Evolutionary conservation across 1,140 invertebrate genomes (phyloP).

Genomic region (Drosophila nikananu): DNA sequence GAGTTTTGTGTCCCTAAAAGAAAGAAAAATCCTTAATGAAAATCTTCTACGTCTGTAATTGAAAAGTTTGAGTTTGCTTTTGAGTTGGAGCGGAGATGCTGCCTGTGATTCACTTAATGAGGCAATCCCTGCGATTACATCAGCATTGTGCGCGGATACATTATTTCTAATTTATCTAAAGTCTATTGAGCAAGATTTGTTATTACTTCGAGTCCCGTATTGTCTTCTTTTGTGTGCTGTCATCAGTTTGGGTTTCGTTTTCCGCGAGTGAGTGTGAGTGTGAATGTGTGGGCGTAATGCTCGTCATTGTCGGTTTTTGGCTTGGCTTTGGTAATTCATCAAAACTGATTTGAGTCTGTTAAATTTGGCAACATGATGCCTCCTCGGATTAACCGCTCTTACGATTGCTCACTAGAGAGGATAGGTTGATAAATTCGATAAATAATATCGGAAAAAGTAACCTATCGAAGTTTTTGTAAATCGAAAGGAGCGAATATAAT

Average conservation of each 20-base stretch:
- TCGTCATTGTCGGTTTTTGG: slow-evolving; percentile 24
- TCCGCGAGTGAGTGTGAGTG: slow-evolving; percentile 15
- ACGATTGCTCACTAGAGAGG: slow-evolving; percentile 9
- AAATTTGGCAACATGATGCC: slow-evolving; percentile 44
- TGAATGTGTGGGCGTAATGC: slow-evolving; percentile 33
- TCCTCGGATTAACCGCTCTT: slow-evolving; percentile 13
- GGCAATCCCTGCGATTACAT: slow-evolving; percentile 31
- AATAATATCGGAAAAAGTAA: too few species aligned
- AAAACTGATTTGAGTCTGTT: slow-evolving; percentile 34
- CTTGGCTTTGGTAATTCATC: slow-evolving; percentile 45
- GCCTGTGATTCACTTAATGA: slow-evolving; percentile 26
- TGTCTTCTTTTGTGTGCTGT: slow-evolving; percentile 42
- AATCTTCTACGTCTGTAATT: slow-evolving; percentile 7
- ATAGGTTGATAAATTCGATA: background rate
- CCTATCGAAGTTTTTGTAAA: background rate
- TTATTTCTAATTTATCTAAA: slow-evolving; percentile 53
- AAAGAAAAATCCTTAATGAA: slow-evolving; percentile 6
- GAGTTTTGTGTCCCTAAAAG: background rate
- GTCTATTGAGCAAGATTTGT: slow-evolving; percentile 43
- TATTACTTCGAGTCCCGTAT: slow-evolving; percentile 35
- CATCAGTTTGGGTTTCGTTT: slow-evolving; percentile 44
- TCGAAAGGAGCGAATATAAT: background rate
- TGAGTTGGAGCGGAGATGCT: background rate
- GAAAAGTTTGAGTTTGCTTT: slow-evolving; percentile 17
- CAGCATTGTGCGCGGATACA: slow-evolving; percentile 21